phyloP scores from a whole-genome alignment of 2,797 vertebrate species.

The Parauchenoglanis punctatus region DNA sequence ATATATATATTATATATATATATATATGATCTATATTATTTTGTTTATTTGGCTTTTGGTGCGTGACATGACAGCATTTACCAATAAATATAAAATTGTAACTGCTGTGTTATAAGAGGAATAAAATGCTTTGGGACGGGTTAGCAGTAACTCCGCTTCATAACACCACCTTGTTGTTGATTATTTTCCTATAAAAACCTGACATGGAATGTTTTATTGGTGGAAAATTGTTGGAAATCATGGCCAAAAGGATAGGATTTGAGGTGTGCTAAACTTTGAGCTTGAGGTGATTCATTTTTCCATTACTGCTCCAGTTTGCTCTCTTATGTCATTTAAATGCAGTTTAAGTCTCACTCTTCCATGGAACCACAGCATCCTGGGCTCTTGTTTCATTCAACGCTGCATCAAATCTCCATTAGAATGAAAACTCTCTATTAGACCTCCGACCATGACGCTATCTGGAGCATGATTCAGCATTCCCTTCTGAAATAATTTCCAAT shows the following conservation, averaged over 20 bases:
- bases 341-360: neutral
- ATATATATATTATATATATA: too few relatives aligned
- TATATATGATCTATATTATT: neutral
- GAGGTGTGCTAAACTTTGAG: neutral
- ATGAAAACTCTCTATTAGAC: neutral
- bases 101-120: neutral
- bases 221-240: neutral
- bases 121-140: neutral
- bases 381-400: too few relatives aligned
- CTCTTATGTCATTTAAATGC: neutral
- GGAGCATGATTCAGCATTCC: neutral
- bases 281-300: neutral
- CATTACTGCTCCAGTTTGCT: neutral
- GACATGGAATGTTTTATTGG: neutral
- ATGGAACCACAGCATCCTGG: too few relatives aligned
- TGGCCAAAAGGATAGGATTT: neutral
- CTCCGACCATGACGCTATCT: neutral
- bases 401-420: neutral
- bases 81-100: neutral
- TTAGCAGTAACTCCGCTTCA: neutral
- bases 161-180: neutral
- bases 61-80: neutral
- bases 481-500: neutral
- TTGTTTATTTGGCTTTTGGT: neutral
- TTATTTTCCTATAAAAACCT: neutral